Percentiles rank a stretch among this genome's conserved stretches.
phyloP scores from a whole-genome alignment of 1,140 invertebrate genomes.

The Drosophila repletoides region DNA sequence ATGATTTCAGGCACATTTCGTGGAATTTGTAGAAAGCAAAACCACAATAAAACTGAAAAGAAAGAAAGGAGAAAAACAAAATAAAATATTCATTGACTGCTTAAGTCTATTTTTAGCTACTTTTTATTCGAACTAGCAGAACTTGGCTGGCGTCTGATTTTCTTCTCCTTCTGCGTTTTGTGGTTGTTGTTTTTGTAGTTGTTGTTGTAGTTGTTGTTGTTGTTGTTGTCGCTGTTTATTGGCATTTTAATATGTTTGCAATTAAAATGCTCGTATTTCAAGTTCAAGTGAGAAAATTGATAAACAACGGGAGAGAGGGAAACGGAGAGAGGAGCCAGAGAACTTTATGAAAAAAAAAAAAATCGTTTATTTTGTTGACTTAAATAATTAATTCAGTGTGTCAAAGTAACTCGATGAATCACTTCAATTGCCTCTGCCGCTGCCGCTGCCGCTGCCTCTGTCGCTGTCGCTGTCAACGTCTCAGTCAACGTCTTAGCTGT shows the following conservation, averaged over 20 bases:
- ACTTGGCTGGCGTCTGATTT: background rate
- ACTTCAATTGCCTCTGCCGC: constrained; percentile 47
- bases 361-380: constrained; percentile 2
- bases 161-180: too few relatives aligned
- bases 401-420: constrained; percentile 57
- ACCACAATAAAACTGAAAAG: background rate
- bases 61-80: constrained; percentile 4
- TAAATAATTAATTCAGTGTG: constrained; percentile 62
- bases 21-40: background rate
- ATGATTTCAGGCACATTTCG: background rate
- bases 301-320: background rate
- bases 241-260: constrained; percentile 56
- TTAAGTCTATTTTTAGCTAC: constrained; percentile 46
- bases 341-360: background rate
- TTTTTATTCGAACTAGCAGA: constrained; percentile 30
- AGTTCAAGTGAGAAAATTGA: constrained; percentile 53
- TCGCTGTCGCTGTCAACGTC: constrained; percentile 29
- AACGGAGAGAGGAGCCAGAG: constrained; percentile 1
- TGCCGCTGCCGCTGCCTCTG: constrained; percentile 21
- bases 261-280: constrained; percentile 66
- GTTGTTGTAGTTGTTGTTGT: background rate
- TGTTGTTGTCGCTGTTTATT: constrained; percentile 41
- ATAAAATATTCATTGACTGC: constrained; percentile 13
- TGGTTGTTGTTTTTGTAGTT: constrained; percentile 1
- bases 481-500: constrained; percentile 3